phyloP scores from a whole-genome alignment of 2,888 invertebrate genomes.

The Vandiemenella viatica region DNA sequence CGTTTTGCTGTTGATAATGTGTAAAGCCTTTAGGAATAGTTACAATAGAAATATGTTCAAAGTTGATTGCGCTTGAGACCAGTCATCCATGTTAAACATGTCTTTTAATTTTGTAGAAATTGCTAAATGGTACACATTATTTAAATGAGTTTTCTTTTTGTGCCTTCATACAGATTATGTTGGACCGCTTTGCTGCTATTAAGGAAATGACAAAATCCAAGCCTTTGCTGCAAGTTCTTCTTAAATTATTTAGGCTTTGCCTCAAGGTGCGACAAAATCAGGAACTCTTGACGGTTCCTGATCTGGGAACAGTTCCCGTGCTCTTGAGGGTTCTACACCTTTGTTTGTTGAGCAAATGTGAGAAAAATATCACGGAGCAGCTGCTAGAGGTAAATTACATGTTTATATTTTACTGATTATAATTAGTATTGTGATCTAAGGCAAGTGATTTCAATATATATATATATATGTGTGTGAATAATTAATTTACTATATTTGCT shows the following conservation, averaged over 20 bases:
- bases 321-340: slow-evolving; percentile 72
- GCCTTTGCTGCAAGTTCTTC: slow-evolving; percentile 71
- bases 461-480: neutral
- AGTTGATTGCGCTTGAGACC: too few relatives aligned
- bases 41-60: too few relatives aligned
- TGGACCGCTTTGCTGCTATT: slow-evolving; percentile 70
- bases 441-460: neutral
- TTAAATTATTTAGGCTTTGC: slow-evolving; percentile 78
- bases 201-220: slow-evolving; percentile 75
- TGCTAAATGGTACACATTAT: too few relatives aligned
- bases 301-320: slow-evolving; percentile 66
- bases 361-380: slow-evolving; percentile 75
- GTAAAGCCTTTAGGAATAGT: too few relatives aligned
- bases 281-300: slow-evolving; percentile 73
- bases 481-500: neutral
- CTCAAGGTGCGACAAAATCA: slow-evolving; percentile 83
- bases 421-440: neutral
- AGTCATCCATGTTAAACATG: too few relatives aligned
- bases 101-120: too few relatives aligned
- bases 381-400: slow-evolving; percentile 56
- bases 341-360: slow-evolving; percentile 48
- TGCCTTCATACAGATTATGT: slow-evolving; percentile 68
- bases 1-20: too few relatives aligned
- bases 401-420: neutral
- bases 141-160: too few relatives aligned